Conservation (phyloP, 2,113 vertebrate genomes). For the Asarcornis scutulata region DNA sequence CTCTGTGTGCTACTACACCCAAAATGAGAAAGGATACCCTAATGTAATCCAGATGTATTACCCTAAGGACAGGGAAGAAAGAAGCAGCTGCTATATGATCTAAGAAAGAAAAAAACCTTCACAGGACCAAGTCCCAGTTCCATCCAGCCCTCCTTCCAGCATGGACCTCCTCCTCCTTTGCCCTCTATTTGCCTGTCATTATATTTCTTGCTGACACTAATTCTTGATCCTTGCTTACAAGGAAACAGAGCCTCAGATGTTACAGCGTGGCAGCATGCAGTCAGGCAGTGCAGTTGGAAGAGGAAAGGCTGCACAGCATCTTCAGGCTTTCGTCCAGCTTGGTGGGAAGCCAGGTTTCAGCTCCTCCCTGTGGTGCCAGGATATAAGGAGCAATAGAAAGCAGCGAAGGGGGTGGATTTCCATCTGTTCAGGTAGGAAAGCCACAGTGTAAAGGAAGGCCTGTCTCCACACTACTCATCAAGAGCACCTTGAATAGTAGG, state of each 20-base stretch:
- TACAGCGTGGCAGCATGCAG: neutral
- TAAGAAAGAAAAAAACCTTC: neutral
- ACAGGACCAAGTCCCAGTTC: neutral
- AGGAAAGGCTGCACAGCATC: neutral
- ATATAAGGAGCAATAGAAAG: conserved; percentile 42
- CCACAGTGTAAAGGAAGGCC: neutral
- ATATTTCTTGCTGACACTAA: neutral
- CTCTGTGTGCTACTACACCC: neutral
- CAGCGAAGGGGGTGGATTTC: conserved; percentile 16
- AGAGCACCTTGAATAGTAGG: neutral
- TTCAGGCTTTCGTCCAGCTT: conserved; percentile 41
- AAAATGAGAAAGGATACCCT: neutral
- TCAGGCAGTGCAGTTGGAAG: neutral
- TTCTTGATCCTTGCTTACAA: neutral
- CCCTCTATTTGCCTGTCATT: neutral
- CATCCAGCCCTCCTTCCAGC: neutral
- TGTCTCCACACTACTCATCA: neutral
- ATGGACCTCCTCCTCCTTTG: neutral
- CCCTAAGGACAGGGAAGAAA: neutral
- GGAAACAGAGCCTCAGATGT: neutral
- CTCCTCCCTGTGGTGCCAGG: conserved; percentile 46
- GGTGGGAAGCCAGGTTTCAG: conserved; percentile 39
- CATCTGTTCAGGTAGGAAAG: conserved; percentile 49
- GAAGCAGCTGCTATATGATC: neutral
- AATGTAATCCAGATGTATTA: neutral